Percentiles rank a stretch among this genome's conserved stretches.
Conservation (phyloP, 2,113 vertebrate genomes). For the Patagioenas fasciata region DNA sequence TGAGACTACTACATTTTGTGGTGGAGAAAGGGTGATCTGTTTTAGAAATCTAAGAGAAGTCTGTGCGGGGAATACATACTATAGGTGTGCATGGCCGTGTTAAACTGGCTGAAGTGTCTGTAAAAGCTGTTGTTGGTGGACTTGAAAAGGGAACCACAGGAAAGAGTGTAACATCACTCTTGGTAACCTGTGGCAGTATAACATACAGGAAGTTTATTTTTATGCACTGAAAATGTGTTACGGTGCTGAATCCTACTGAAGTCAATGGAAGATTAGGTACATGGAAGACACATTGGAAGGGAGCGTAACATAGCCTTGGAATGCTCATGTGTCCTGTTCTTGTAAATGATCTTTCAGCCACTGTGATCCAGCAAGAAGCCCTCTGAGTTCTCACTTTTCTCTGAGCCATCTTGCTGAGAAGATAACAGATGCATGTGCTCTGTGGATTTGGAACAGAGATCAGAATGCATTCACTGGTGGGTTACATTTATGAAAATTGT, state of each 20-base stretch:
- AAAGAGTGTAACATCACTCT: background rate
- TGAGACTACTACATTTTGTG: background rate
- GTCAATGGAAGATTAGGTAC: background rate
- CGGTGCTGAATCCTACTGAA: background rate
- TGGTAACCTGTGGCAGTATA: background rate
- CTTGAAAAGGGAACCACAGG: background rate
- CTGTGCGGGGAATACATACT: background rate
- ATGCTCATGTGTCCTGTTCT: background rate
- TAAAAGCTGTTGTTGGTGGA: background rate
- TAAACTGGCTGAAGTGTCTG: background rate
- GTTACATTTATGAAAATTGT: background rate
- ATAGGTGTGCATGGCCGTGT: accelerated
- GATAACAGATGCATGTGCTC: accelerated
- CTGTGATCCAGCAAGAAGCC: background rate
- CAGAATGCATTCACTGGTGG: background rate
- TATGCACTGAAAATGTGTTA: background rate
- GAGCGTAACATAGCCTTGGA: background rate
- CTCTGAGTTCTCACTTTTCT: background rate
- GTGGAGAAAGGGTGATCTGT: background rate
- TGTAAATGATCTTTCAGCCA: background rate
- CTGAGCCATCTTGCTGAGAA: background rate
- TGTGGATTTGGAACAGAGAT: background rate
- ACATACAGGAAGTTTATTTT: background rate
- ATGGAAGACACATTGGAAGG: background rate
- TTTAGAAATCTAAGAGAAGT: background rate